phyloP scores from a whole-genome alignment of 35 echinoderm and acorn worm genomes.

The Ophiothrix spiculata region DNA sequence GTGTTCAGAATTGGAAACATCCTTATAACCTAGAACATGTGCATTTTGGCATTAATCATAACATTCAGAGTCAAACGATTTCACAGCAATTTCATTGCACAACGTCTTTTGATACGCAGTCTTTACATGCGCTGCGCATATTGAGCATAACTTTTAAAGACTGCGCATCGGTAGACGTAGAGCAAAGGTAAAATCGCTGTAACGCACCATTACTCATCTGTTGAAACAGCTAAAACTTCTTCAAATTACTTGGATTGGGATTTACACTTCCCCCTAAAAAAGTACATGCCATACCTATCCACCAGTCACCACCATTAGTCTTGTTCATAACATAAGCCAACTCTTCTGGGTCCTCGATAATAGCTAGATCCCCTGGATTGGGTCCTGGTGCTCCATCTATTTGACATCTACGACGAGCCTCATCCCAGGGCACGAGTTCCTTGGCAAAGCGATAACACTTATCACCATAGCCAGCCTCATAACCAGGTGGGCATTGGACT shows the following conservation, averaged over 20 bases:
- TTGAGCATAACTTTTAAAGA: no score
- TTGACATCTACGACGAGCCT: constrained; percentile 66
- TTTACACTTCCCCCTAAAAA: constrained; percentile 17
- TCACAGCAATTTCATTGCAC: no score
- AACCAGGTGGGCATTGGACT: constrained; percentile 65
- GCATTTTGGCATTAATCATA: constrained; percentile 21
- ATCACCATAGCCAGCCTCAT: constrained; percentile 29
- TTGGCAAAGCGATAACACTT: constrained; percentile 71
- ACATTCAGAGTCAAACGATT: no score
- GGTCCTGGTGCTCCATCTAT: constrained; percentile 1
- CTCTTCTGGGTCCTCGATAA: constrained; percentile 64
- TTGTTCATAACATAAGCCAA: constrained; percentile 45
- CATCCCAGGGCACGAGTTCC: constrained; percentile 50
- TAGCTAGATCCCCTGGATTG: constrained; percentile 50
- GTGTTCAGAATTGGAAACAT: constrained; percentile 66
- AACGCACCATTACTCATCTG: constrained; percentile 52
- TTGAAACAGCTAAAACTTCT: constrained; percentile 31
- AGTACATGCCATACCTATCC: constrained; percentile 67
- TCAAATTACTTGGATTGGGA: constrained; percentile 66
- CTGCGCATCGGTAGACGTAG: no score
- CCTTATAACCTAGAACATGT: no score
- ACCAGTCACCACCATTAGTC: constrained; percentile 54
- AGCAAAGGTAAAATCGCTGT: no score
- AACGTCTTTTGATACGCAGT: no score
- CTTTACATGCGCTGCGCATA: no score